Percentiles rank a stretch among this genome's conserved stretches.
Conservation (phyloP, 2,888 invertebrate species). For the Pemphredon lugubris region DNA sequence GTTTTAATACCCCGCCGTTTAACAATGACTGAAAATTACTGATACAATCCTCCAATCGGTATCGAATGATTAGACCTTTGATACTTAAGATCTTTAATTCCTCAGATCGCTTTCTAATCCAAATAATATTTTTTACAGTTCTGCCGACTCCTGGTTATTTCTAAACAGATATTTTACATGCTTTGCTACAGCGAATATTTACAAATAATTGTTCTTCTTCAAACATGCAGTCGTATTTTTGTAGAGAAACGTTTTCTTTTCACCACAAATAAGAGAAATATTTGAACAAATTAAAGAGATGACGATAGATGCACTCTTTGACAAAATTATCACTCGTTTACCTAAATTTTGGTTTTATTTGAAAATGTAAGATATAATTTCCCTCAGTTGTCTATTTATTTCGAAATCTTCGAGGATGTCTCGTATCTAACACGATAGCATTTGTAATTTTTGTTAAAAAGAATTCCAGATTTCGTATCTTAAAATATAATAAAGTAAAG, state of each 20-base stretch:
- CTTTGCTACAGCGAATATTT: constrained; percentile 26
- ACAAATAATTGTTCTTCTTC: constrained; percentile 32
- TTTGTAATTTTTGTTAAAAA: neutral
- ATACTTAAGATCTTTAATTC: neutral
- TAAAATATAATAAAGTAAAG: constrained; percentile 12
- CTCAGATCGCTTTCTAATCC: constrained; percentile 20
- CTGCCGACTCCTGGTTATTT: constrained; percentile 4
- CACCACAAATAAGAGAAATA: constrained; percentile 8
- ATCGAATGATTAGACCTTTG: neutral
- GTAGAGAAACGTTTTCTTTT: neutral
- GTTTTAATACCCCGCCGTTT: no score
- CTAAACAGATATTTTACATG: constrained; percentile 34
- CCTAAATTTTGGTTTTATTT: constrained; percentile 1
- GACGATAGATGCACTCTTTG: constrained; percentile 40
- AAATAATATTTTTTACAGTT: constrained; percentile 34
- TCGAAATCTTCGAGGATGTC: neutral
- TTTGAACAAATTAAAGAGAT: constrained; percentile 8
- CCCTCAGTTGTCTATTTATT: neutral
- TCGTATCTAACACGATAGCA: neutral
- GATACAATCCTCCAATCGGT: neutral
- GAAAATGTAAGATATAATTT: neutral
- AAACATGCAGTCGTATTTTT: constrained; percentile 17
- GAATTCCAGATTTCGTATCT: neutral
- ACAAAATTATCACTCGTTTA: constrained; percentile 13
- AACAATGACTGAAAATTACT: neutral